Conservation (phyloP, 2,797 vertebrate genomes). For the Hypotaenidia philippensis region DNA sequence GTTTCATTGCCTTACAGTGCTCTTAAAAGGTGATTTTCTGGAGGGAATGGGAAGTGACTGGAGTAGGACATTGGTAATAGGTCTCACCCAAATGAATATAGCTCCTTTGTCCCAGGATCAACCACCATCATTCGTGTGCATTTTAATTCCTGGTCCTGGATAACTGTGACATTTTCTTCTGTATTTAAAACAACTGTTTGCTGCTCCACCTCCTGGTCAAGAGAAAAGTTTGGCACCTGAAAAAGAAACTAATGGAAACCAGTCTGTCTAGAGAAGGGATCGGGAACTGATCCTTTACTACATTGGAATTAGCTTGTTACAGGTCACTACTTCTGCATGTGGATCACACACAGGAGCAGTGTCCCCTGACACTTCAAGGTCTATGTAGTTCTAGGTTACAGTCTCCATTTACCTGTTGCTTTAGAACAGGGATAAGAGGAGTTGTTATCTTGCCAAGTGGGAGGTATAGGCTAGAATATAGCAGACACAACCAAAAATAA, state of each 20-base stretch:
- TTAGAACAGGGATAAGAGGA: not conserved
- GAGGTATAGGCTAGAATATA: not conserved
- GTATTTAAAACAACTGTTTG: slow-evolving; percentile 6
- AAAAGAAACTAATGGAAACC: not conserved
- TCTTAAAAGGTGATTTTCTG: not conserved
- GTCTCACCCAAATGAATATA: slow-evolving; percentile 1
- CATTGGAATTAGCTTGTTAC: not conserved
- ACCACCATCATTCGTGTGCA: not conserved
- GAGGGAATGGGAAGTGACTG: not conserved
- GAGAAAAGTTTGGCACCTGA: not conserved
- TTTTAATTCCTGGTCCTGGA: not conserved
- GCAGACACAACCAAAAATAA: slow-evolving; percentile 33
- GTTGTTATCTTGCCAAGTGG: not conserved
- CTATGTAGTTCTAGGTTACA: not conserved
- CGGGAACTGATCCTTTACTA: not conserved
- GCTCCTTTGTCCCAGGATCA: not conserved
- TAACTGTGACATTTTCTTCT: not conserved
- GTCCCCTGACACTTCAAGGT: not conserved
- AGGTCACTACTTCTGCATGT: not conserved
- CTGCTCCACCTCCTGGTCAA: not conserved
- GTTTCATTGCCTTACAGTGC: not conserved
- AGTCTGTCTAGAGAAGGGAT: not conserved
- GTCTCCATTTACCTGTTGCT: not conserved
- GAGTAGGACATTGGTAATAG: not conserved
- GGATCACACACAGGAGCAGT: rapidly evolving